These are phyloP conservation scores for Abrostola tripartita DNA, from an alignment of 2,888 invertebrate genomes.

Conservation along the genomic window DNA sequence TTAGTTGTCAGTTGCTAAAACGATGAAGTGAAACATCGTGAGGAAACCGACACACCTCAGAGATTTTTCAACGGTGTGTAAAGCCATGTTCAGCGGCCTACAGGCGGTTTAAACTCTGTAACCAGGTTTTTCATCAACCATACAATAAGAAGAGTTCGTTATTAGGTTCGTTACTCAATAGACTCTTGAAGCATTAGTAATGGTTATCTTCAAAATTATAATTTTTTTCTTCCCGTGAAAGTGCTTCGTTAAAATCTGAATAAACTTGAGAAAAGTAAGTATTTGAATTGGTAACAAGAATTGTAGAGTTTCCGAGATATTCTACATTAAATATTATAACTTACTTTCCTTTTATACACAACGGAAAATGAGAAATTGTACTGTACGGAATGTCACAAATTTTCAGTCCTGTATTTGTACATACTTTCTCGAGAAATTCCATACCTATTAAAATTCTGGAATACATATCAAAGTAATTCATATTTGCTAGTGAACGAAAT, in stretches of 20 bases:
- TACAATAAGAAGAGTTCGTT: too few relatives aligned
- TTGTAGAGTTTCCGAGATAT: background rate
- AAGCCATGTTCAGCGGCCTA: too few relatives aligned
- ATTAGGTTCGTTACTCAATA: too few relatives aligned
- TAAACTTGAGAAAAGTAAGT: conserved; percentile 2
- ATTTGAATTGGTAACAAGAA: conserved; percentile 3
- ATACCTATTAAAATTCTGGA: conserved; percentile 31
- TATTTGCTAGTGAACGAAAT: background rate
- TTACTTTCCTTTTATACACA: conserved; percentile 9
- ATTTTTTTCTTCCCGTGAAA: background rate
- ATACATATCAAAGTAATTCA: conserved; percentile 20
- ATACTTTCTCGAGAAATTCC: conserved; percentile 33
- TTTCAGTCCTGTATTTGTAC: conserved; percentile 30
- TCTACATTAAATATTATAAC: conserved; percentile 1
- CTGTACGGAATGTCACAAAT: conserved; percentile 38
- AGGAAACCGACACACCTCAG: too few relatives aligned
- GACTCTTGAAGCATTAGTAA: too few relatives aligned
- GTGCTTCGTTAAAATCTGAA: background rate
- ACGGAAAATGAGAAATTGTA: conserved; percentile 46
- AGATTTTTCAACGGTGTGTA: too few relatives aligned
- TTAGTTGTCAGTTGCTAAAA: too few relatives aligned
- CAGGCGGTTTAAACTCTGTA: too few relatives aligned
- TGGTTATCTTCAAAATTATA: too few relatives aligned
- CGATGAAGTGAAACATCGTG: too few relatives aligned
- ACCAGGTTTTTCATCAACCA: too few relatives aligned